phyloP scores from a whole-genome alignment of 2,888 invertebrate genomes.

The Lepidocyrtoides sp. region DNA sequence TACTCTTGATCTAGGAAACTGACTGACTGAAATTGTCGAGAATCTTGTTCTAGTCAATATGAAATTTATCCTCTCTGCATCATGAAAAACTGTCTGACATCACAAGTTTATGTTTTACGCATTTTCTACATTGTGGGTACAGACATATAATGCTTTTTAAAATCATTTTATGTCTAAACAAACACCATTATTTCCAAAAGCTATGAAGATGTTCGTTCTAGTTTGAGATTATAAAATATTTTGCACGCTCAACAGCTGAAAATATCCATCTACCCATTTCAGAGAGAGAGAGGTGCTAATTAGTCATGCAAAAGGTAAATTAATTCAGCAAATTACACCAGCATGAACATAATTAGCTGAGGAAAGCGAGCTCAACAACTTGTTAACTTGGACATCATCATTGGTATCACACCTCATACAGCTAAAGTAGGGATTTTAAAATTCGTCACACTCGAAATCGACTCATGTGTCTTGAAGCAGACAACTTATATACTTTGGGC shows the following conservation, averaged over 20 bases:
- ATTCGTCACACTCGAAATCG: conserved; percentile 22
- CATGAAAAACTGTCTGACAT: conserved; percentile 27
- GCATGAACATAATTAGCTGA: conserved; percentile 62
- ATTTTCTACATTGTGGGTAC: conserved; percentile 7
- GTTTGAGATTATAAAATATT: conserved; percentile 18
- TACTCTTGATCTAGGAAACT: conserved; percentile 52
- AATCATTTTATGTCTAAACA: background rate
- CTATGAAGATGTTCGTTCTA: conserved; percentile 19
- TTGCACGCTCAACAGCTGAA: conserved; percentile 1
- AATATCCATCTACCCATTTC: conserved; percentile 41
- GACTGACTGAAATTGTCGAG: conserved; percentile 29
- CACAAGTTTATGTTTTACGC: conserved; percentile 42
- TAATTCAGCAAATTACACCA: conserved; percentile 68
- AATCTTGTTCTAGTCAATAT: conserved; percentile 1
- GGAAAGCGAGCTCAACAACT: conserved; percentile 45
- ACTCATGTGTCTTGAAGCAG: background rate
- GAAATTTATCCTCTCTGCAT: conserved; percentile 5
- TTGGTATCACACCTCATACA: conserved; percentile 25
- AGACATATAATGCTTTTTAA: background rate
- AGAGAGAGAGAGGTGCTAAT: conserved; percentile 72
- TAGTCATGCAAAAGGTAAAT: conserved; percentile 75
- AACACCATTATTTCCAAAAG: background rate
- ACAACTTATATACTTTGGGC: background rate
- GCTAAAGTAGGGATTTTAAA: background rate
- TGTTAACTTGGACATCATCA: conserved; percentile 38